These are phyloP conservation scores for Bradypodion pumilum DNA, from an alignment of 2,797 vertebrate genomes.

Conservation along the genomic window DNA sequence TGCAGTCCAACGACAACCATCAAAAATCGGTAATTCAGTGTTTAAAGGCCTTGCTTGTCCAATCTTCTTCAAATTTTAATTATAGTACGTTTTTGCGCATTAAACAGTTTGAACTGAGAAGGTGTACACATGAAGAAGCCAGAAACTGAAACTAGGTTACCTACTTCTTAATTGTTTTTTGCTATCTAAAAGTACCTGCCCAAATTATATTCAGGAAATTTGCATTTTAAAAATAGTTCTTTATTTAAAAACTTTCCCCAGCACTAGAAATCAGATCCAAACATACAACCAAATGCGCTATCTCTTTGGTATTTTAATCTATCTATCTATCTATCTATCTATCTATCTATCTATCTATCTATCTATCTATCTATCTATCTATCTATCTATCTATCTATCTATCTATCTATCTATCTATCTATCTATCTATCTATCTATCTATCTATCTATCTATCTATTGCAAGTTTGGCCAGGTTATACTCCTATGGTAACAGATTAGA, in stretches of 20 bases:
- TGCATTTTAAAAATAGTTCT: not conserved
- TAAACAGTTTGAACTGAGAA: not conserved
- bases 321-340: no score
- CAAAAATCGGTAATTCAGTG: slow-evolving; percentile 65
- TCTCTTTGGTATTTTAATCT: no score
- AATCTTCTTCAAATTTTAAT: not conserved
- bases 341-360: no score
- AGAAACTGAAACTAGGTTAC: not conserved
- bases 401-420: no score
- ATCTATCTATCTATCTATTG: no score
- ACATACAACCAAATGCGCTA: not conserved
- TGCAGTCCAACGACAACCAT: slow-evolving; percentile 53
- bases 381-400: no score
- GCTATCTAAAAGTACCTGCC: not conserved
- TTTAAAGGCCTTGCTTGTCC: slow-evolving; percentile 34
- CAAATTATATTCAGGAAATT: not conserved
- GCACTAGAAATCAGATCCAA: not conserved
- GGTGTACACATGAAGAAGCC: not conserved
- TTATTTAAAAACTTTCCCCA: not conserved
- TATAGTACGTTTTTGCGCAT: not conserved
- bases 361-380: no score
- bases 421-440: no score
- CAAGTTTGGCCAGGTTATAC: no score
- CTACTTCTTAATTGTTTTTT: not conserved
- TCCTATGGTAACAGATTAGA: no score